Evolutionary conservation across 2,888 invertebrate species (phyloP).

Genomic region (Ecliptopera silaceata): DNA sequence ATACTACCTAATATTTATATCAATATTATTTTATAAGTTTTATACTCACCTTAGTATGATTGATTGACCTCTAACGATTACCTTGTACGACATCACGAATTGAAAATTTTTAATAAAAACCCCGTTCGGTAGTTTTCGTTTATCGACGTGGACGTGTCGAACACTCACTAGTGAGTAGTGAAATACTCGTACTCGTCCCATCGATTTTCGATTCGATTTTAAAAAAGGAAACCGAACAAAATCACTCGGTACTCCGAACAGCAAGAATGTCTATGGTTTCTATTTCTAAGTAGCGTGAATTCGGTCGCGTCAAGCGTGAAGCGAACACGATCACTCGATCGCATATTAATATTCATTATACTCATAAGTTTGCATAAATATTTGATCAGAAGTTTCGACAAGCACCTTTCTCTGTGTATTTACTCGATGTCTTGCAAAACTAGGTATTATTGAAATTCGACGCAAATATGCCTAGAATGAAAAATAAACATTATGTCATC

Average conservation of each 20-base stretch:
- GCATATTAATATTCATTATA: constrained; percentile 51
- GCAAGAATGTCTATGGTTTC: constrained; percentile 39
- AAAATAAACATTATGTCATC: background rate
- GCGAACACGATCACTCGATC: constrained; percentile 44
- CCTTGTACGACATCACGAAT: too few relatives aligned
- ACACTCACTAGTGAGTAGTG: too few relatives aligned
- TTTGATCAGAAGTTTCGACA: constrained; percentile 30
- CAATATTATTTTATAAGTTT: too few relatives aligned
- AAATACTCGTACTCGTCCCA: too few relatives aligned
- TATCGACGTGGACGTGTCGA: too few relatives aligned
- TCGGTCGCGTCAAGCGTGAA: constrained; percentile 48
- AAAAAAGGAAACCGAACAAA: background rate
- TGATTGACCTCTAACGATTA: too few relatives aligned
- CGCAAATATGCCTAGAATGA: background rate
- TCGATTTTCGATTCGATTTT: too few relatives aligned
- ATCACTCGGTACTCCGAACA: background rate
- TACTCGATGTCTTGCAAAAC: background rate
- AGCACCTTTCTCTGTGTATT: constrained; percentile 16
- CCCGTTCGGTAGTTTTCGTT: too few relatives aligned
- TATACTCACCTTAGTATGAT: too few relatives aligned
- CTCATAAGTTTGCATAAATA: constrained; percentile 46
- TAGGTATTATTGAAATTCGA: background rate
- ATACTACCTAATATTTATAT: too few relatives aligned
- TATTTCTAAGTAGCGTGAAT: constrained; percentile 38
- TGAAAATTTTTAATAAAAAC: too few relatives aligned